Percentiles rank a stretch among this genome's conserved stretches.
Evolutionary conservation across 2,888 invertebrate genomes (phyloP).

Genomic region (Serrognathus titanus): DNA sequence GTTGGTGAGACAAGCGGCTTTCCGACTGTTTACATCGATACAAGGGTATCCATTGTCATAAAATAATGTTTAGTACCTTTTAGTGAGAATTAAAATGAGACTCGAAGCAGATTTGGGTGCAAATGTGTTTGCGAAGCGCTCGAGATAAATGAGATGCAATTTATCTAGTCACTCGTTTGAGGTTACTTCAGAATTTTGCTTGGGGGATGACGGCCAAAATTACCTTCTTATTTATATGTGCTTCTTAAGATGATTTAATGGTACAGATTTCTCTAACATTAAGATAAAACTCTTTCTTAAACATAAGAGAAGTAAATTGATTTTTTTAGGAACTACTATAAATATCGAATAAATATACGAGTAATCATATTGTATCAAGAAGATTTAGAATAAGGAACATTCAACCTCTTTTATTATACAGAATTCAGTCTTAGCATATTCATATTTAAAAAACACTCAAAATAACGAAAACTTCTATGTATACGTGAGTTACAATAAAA

Average conservation of each 20-base stretch:
- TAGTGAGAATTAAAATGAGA: slow-evolving; percentile 42
- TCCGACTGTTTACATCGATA: slow-evolving; percentile 35
- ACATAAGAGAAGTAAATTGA: too few relatives aligned
- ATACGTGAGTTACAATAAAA: too few relatives aligned
- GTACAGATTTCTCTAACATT: not conserved
- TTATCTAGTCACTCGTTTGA: slow-evolving; percentile 34
- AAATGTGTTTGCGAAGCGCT: slow-evolving; percentile 33
- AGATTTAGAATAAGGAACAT: too few relatives aligned
- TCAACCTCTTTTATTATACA: too few relatives aligned
- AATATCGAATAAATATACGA: too few relatives aligned
- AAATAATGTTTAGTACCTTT: slow-evolving; percentile 38
- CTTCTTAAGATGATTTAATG: slow-evolving; percentile 13
- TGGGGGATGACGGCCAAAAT: slow-evolving; percentile 10
- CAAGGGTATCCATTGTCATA: slow-evolving; percentile 36
- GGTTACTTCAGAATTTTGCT: slow-evolving; percentile 8
- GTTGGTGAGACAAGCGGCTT: slow-evolving; percentile 30
- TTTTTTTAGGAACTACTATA: too few relatives aligned
- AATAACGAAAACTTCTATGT: too few relatives aligned
- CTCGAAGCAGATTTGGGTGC: slow-evolving; percentile 32
- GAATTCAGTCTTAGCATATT: too few relatives aligned
- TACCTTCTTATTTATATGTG: slow-evolving; percentile 4
- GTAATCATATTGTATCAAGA: too few relatives aligned
- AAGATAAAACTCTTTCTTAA: not conserved
- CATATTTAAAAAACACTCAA: too few relatives aligned
- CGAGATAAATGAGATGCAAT: slow-evolving; percentile 45